Evolutionary conservation across 2,888 invertebrate genomes (phyloP).

Genomic region (Didymodactylos carnosus): DNA sequence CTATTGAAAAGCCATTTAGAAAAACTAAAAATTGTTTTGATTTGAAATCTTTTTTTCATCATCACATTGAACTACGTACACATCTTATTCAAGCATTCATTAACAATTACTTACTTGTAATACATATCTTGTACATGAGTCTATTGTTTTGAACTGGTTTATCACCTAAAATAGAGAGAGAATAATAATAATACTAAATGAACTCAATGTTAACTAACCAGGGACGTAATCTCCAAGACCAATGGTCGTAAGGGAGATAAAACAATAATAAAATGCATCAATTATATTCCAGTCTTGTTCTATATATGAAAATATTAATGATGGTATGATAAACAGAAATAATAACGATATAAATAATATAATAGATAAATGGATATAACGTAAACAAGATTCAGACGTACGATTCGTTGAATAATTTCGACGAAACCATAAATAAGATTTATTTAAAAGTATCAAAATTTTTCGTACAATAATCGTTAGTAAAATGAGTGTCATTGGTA

Average conservation of each 20-base stretch:
- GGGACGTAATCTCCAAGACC: constrained; percentile 24
- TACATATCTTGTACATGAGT: constrained; percentile 59
- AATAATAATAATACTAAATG: constrained; percentile 41
- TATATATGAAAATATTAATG: constrained; percentile 50
- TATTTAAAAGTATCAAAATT: constrained; percentile 52
- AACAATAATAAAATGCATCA: constrained; percentile 72
- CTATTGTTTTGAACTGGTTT: constrained; percentile 52
- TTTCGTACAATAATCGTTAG: constrained; percentile 62
- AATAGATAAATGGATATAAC: constrained; percentile 52
- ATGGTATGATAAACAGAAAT: constrained; percentile 54
- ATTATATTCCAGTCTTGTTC: constrained; percentile 65
- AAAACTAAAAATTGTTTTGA: too few relatives aligned
- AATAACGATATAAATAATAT: constrained; percentile 39
- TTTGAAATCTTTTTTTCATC: too few relatives aligned
- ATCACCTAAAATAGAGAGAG: constrained; percentile 71
- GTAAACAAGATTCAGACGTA: constrained; percentile 40
- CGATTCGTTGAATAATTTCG: constrained; percentile 49
- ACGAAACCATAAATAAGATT: constrained; percentile 45
- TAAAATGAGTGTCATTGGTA: constrained; percentile 63
- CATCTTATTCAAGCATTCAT: too few relatives aligned
- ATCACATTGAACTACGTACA: too few relatives aligned
- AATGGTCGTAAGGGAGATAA: constrained; percentile 69
- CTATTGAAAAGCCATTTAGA: too few relatives aligned
- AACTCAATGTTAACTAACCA: neutral
- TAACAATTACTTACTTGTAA: constrained; percentile 44